These are phyloP conservation scores for Cephalopholis sonnerati DNA, from an alignment of 2,113 vertebrate species.

Conservation along the genomic window DNA sequence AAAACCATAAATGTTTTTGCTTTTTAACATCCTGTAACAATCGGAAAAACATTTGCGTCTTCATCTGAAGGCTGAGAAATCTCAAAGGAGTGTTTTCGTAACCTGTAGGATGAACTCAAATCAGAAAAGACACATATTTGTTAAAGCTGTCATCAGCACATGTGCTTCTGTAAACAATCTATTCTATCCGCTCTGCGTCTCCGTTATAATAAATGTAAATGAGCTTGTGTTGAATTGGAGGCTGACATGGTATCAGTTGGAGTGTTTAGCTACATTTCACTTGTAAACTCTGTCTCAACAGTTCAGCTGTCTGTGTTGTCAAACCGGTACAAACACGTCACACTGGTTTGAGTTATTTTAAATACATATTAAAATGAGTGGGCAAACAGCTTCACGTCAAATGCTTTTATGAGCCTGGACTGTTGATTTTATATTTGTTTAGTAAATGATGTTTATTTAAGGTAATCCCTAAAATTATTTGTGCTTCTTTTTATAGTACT, in stretches of 20 bases:
- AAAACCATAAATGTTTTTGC: background rate
- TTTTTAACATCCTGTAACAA: background rate
- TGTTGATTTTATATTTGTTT: slow-evolving; percentile 18
- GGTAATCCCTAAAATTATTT: slow-evolving; percentile 4
- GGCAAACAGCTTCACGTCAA: slow-evolving; percentile 11
- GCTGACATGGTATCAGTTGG: background rate
- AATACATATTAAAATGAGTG: slow-evolving; percentile 55
- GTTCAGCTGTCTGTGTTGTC: slow-evolving; percentile 64
- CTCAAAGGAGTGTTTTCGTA: too few relatives aligned
- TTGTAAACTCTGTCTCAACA: slow-evolving; percentile 68
- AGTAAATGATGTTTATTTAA: slow-evolving; percentile 3
- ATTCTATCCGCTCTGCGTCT: background rate
- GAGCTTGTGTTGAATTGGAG: slow-evolving; percentile 19
- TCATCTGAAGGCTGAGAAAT: background rate
- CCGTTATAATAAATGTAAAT: slow-evolving; percentile 24
- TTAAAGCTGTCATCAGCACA: background rate
- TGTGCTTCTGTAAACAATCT: background rate
- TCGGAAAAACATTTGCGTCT: background rate
- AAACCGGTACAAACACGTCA: slow-evolving; percentile 40
- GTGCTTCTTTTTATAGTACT: background rate
- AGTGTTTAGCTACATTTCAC: slow-evolving; percentile 38
- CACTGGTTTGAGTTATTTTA: slow-evolving; percentile 58
- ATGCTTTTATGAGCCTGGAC: background rate
- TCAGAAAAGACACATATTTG: background rate
- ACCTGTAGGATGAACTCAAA: background rate